Conservation (phyloP, 2,113 vertebrate species). For the Puntigrus tetrazona region DNA sequence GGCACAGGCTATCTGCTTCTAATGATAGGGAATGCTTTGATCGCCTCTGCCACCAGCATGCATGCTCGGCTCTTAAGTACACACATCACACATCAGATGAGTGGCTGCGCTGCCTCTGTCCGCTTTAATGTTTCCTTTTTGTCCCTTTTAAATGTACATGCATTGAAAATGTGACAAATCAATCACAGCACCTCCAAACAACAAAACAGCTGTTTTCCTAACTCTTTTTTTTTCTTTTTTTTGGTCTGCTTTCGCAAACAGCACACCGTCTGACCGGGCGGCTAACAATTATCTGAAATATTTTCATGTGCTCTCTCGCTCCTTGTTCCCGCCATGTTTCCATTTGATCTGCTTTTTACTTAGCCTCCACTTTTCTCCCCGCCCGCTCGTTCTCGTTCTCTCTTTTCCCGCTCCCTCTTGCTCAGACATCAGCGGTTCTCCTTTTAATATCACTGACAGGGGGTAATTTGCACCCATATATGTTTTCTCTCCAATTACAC, state of each 20-base stretch:
- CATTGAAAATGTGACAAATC: slow-evolving; percentile 59
- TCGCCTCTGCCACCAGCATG: slow-evolving; percentile 33
- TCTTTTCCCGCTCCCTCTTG: slow-evolving; percentile 68
- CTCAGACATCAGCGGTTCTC: slow-evolving; percentile 75
- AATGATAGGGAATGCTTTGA: slow-evolving; percentile 50
- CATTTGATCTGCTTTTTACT: slow-evolving; percentile 76
- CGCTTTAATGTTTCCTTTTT: slow-evolving; percentile 62
- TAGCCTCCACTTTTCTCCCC: slow-evolving; percentile 72
- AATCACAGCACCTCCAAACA: slow-evolving; percentile 43
- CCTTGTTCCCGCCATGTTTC: slow-evolving; percentile 64
- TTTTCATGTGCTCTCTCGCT: slow-evolving; percentile 63
- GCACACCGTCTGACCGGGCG: slow-evolving; percentile 43
- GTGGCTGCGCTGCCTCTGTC: slow-evolving; percentile 12
- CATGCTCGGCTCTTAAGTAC: slow-evolving; percentile 31
- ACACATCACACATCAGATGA: slow-evolving; percentile 36
- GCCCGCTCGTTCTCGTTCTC: slow-evolving; percentile 48
- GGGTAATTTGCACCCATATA: slow-evolving; percentile 84
- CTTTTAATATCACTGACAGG: slow-evolving; percentile 83
- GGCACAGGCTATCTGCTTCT: slow-evolving; percentile 52
- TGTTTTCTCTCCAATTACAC: slow-evolving; percentile 84
- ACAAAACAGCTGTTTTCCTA: slow-evolving; percentile 48
- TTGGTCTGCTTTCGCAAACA: slow-evolving; percentile 61
- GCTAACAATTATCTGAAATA: slow-evolving; percentile 76
- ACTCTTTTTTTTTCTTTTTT: slow-evolving; percentile 25
- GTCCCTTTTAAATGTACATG: slow-evolving; percentile 63